These are phyloP conservation scores for Hipparchia semele DNA, from an alignment of 2,888 invertebrate species.

Conservation along the genomic window DNA sequence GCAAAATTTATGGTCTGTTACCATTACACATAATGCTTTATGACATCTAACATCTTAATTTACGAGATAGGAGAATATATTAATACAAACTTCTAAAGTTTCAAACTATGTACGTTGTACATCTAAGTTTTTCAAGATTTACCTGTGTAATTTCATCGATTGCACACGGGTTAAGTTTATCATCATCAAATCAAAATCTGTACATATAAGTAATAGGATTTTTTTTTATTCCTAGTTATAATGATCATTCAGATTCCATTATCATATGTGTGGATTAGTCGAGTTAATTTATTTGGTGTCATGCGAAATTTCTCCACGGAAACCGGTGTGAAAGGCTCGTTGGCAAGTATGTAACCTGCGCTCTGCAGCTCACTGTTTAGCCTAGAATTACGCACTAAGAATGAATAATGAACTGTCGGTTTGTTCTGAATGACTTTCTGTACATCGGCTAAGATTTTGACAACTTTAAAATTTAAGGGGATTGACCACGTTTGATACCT, in stretches of 20 bases:
- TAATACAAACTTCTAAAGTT: not conserved
- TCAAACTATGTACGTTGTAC: too few relatives aligned
- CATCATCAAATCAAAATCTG: too few relatives aligned
- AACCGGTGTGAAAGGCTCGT: slow-evolving; percentile 46
- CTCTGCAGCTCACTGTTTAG: slow-evolving; percentile 37
- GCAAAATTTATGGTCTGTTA: slow-evolving; percentile 2
- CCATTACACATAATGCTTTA: not conserved
- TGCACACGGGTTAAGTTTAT: too few relatives aligned
- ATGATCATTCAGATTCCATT: slow-evolving; percentile 11
- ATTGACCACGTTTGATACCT: too few relatives aligned
- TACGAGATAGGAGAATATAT: too few relatives aligned
- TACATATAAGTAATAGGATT: too few relatives aligned
- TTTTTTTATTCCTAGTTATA: too few relatives aligned
- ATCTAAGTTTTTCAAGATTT: too few relatives aligned
- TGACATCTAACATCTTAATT: not conserved
- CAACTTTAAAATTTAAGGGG: too few relatives aligned
- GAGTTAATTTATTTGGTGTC: slow-evolving; percentile 32
- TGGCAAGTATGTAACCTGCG: slow-evolving; percentile 40
- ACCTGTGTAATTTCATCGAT: too few relatives aligned
- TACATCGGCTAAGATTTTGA: not conserved
- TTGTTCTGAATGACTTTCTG: slow-evolving; percentile 33
- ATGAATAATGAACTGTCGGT: slow-evolving; percentile 39
- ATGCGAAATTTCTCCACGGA: slow-evolving; percentile 41
- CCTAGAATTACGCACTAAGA: slow-evolving; percentile 43
- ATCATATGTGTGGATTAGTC: slow-evolving; percentile 22